Evolutionary conservation across 2,888 invertebrate genomes (phyloP).

Genomic region (Blastobasis lacticolella): DNA sequence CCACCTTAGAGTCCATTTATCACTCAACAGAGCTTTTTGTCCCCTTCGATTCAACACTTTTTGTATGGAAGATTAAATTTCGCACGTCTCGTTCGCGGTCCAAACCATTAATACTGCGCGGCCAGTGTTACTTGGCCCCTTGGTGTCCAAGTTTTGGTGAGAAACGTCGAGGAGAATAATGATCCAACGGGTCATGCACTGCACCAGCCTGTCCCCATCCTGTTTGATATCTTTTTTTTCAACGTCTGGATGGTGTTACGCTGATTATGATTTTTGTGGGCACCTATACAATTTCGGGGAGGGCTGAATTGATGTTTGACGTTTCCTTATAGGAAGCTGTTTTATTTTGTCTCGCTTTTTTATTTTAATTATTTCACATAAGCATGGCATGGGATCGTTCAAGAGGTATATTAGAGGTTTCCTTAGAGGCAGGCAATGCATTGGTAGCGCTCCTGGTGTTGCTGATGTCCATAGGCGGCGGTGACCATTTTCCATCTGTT

Average conservation of each 20-base stretch:
- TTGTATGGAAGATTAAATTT: slow-evolving; percentile 70
- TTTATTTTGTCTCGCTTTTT: too few species aligned
- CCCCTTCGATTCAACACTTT: slow-evolving; percentile 65
- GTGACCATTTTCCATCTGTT: too few species aligned
- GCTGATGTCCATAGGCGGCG: too few species aligned
- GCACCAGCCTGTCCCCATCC: slow-evolving; percentile 36
- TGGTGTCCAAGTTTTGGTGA: slow-evolving; percentile 2
- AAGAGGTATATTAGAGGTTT: too few species aligned
- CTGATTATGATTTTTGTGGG: slow-evolving; percentile 65
- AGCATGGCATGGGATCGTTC: too few species aligned
- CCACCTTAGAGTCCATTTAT: slow-evolving; percentile 44
- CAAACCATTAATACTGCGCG: slow-evolving; percentile 59
- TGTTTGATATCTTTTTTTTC: slow-evolving; percentile 46
- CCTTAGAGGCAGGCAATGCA: too few species aligned
- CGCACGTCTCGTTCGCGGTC: slow-evolving; percentile 53
- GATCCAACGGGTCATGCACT: too few species aligned
- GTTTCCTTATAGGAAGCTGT: slow-evolving; percentile 12
- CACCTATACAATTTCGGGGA: slow-evolving; percentile 23
- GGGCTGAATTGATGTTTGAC: slow-evolving; percentile 49
- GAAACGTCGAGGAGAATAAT: too few species aligned
- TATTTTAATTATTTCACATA: too few species aligned
- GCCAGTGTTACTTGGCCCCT: slow-evolving; percentile 38
- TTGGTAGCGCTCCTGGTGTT: too few species aligned
- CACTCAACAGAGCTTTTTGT: slow-evolving; percentile 58
- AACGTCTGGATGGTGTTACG: slow-evolving; percentile 61